phyloP scores from a whole-genome alignment of 2,888 invertebrate species.

The Eremobia ochroleuca region DNA sequence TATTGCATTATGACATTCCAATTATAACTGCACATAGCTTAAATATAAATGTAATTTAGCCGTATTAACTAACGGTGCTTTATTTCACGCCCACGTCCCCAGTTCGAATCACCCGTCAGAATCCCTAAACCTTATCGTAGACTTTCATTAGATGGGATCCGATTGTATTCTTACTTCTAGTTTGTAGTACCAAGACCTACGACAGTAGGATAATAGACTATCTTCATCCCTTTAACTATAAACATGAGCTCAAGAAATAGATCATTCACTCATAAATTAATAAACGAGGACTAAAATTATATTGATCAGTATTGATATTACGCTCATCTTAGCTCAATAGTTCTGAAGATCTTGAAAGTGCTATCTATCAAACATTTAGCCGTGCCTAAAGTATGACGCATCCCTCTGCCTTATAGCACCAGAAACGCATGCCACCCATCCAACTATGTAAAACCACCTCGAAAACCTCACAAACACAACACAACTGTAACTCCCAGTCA shows the following conservation, averaged over 20 bases:
- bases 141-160: conserved; percentile 82
- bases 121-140: conserved; percentile 78
- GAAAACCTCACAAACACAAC: background rate
- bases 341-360: background rate
- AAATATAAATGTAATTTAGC: conserved; percentile 1
- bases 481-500: conserved; percentile 58
- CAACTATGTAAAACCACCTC: background rate
- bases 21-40: conserved; percentile 16
- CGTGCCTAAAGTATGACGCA: background rate
- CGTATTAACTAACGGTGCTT: conserved; percentile 56
- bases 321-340: background rate
- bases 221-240: background rate
- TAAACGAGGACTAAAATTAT: background rate
- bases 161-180: conserved; percentile 72
- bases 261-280: too few species aligned
- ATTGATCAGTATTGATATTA: background rate
- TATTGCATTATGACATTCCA: background rate
- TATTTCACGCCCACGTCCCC: conserved; percentile 65
- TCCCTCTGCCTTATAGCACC: conserved; percentile 22
- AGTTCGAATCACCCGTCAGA: conserved; percentile 68
- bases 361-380: background rate
- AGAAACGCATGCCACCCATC: conserved; percentile 41
- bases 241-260: background rate
- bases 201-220: background rate
- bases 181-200: conserved; percentile 15